phyloP scores from a whole-genome alignment of 2,797 vertebrate species.

The Sciurus vulgaris region DNA sequence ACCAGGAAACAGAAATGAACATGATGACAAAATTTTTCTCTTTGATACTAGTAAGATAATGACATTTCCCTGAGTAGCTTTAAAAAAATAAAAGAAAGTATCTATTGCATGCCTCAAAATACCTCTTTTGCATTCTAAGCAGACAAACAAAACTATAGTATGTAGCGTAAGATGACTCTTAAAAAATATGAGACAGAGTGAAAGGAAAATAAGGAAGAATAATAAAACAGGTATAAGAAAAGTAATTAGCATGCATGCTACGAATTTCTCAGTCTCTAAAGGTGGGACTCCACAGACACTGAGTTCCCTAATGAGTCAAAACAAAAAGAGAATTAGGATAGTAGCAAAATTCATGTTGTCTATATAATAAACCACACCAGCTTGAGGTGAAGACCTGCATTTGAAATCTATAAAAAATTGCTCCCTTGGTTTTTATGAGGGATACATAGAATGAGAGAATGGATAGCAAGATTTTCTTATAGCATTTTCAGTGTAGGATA shows the following conservation, averaged over 20 bases:
- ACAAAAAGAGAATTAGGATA: background rate
- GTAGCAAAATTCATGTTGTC: background rate
- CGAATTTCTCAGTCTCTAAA: background rate
- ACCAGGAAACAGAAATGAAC: background rate
- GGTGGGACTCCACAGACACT: background rate
- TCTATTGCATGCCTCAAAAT: background rate
- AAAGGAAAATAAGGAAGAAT: background rate
- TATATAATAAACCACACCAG: background rate
- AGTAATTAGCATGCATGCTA: background rate
- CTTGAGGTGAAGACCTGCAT: background rate
- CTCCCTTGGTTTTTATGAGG: background rate
- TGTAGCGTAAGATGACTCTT: background rate
- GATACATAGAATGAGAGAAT: background rate
- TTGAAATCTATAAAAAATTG: background rate
- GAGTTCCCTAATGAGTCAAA: slow-evolving; percentile 9
- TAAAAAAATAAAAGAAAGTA: background rate
- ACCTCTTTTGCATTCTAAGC: background rate
- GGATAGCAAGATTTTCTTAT: background rate
- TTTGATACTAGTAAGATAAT: background rate
- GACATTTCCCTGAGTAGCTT: background rate
- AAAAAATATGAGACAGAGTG: background rate
- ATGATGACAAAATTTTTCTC: background rate
- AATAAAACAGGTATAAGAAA: background rate
- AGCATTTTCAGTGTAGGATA: background rate
- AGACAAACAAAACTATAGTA: background rate